Evolutionary conservation across 2,797 vertebrate genomes (phyloP).

Genomic region (Enteromius radiatus): DNA sequence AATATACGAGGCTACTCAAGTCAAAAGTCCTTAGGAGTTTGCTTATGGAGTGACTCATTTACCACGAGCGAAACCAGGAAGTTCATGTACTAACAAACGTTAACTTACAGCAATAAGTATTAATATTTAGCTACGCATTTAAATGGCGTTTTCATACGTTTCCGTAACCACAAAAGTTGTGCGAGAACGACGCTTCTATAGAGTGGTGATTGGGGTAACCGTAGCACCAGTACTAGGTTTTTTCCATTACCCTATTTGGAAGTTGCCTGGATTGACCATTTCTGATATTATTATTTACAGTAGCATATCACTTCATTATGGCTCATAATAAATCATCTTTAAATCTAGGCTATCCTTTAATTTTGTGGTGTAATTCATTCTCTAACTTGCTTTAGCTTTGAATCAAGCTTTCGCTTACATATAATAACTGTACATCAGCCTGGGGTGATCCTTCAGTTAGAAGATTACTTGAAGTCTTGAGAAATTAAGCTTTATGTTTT

Average conservation of each 20-base stretch:
- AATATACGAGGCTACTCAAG: not conserved
- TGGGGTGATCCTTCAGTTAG: not conserved
- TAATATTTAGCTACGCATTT: too few relatives aligned
- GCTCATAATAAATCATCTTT: not conserved
- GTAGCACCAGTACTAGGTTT: not conserved
- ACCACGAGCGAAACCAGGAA: not conserved
- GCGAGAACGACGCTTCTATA: too few relatives aligned
- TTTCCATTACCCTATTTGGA: not conserved
- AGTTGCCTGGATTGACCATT: not conserved
- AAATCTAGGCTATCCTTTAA: not conserved
- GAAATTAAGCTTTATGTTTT: not conserved
- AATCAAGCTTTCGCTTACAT: not conserved
- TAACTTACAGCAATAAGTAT: not conserved
- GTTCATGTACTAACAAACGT: not conserved
- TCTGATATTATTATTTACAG: not conserved
- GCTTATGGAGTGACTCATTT: constrained; percentile 1
- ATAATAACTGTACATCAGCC: not conserved
- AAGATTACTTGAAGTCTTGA: not conserved
- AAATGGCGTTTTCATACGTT: not conserved
- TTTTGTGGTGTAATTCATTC: not conserved
- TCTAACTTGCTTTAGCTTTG: not conserved
- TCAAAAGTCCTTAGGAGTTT: constrained; percentile 12
- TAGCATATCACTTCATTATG: not conserved
- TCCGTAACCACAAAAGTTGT: not conserved
- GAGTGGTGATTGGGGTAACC: not conserved